Base-by-base conservation (phyloP, 2,888 invertebrate species). In the Caenorhabditis sp. region DNA sequence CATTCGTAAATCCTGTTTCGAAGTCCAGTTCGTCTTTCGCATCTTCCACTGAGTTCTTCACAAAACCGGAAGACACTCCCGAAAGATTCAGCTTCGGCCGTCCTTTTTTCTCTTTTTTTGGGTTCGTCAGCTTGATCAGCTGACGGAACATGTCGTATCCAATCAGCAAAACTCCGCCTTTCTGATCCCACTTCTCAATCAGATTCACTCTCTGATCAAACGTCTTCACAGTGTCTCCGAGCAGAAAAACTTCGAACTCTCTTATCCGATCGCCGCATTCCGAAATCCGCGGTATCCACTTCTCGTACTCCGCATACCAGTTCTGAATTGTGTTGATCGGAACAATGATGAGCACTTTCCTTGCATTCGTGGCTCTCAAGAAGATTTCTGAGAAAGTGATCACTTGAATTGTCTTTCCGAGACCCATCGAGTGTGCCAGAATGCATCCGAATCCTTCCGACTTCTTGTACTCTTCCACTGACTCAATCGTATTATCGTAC, bases 271-370 rank as follows among this genome's bases (percentile, higher is more conserved):
- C 81, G 1, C 76, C 76, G 9, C 35, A 50, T 7, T 71, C 72
- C 27, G 74, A 66, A 39, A 59, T 77, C 66, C 46, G 74, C 0
- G 98, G 98, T 66, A 96, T 91, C 97, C 98, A 99, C 93, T 95
- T 94, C 89, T 98, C 95, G 89, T 95, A 99, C 90, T 99, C 99
- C 85, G 94, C 91, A 46, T 77, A 72, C 98, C 97, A 98, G 91
- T 98, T 98, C 90, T 98, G 97, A 78, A 99, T 91, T 0, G 98
- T 98, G 90, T 99, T 99, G 73, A 99, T 96, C 8, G 99, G 99
- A 93, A 98, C 97, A 81, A 99, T 96, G 88, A 96, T 95, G 39
- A 99, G 91, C 0, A 97, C 95, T 13, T 94, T 94, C 89, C 93
- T 94, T 5, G 95, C 94, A 24, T 92, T 92, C 0, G 96, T 96